A percentile compares a stretch with the other conserved stretches of the same genome.
Conservation (phyloP, 2,113 vertebrate genomes). For the Antigone vipio region DNA sequence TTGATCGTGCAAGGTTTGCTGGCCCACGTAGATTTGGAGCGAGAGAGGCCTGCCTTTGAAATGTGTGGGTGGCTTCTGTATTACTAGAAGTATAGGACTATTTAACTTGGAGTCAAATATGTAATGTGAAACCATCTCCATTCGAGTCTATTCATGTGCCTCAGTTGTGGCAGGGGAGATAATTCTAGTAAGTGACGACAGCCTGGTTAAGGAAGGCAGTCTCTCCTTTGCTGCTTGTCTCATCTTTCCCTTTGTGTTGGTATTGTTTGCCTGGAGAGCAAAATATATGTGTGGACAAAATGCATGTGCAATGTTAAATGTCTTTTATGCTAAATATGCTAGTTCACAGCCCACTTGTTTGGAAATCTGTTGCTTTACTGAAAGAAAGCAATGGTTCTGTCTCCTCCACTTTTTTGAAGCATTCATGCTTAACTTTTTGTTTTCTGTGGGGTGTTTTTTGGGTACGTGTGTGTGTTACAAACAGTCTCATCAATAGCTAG, state of each 20-base stretch:
- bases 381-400: background rate
- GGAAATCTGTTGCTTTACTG: background rate
- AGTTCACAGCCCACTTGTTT: background rate
- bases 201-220: background rate
- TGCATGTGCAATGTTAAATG: background rate
- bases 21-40: background rate
- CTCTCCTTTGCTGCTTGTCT: background rate
- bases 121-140: background rate
- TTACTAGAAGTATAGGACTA: background rate
- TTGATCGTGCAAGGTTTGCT: background rate
- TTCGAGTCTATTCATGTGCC: background rate
- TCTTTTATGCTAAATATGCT: background rate
- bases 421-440: background rate
- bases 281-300: background rate
- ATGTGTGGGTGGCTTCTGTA: background rate
- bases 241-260: background rate
- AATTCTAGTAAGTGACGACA: background rate
- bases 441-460: background rate
- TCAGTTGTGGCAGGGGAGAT: background rate
- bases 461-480: background rate
- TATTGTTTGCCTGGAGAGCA: background rate
- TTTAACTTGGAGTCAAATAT: background rate
- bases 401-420: background rate
- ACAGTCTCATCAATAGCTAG: background rate
- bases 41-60: background rate